These are phyloP conservation scores for Alouatta palliata DNA, from an alignment of 2,113 vertebrate genomes.

Conservation along the genomic window DNA sequence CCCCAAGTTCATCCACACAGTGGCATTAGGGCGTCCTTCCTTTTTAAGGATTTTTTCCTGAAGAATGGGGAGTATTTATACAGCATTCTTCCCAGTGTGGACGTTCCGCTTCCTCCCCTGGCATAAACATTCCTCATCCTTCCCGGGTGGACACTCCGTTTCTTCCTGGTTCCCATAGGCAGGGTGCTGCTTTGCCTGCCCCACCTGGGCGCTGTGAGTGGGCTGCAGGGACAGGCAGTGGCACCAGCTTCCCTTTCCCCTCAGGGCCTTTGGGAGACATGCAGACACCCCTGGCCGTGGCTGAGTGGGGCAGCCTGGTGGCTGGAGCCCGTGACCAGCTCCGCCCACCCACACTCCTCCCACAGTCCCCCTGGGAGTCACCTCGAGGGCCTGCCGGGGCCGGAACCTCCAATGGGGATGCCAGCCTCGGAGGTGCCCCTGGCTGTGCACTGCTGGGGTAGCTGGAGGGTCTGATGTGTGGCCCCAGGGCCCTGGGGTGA, in stretches of 20 bases:
- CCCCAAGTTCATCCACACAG: too few relatives aligned
- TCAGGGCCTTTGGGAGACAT: background rate
- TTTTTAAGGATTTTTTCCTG: background rate
- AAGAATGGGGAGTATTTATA: too few relatives aligned
- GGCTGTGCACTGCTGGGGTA: too few relatives aligned
- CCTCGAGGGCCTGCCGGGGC: background rate
- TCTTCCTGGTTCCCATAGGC: too few relatives aligned
- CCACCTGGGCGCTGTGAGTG: background rate
- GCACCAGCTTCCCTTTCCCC: too few relatives aligned
- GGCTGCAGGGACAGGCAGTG: background rate
- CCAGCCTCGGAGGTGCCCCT: background rate
- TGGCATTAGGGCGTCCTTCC: background rate
- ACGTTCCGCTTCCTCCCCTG: too few relatives aligned
- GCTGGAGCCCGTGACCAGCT: background rate
- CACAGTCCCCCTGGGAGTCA: background rate
- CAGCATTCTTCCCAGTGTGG: too few relatives aligned
- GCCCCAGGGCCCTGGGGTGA: background rate
- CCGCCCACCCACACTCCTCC: background rate
- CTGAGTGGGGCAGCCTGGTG: background rate
- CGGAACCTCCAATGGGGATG: background rate
- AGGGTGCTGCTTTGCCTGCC: too few relatives aligned
- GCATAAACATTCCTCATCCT: too few relatives aligned
- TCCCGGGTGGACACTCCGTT: too few relatives aligned
- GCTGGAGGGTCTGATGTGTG: background rate
- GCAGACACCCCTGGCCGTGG: accelerated